phyloP scores from a whole-genome alignment of 1,140 invertebrate genomes.

The Dolichoris vasculosae region DNA sequence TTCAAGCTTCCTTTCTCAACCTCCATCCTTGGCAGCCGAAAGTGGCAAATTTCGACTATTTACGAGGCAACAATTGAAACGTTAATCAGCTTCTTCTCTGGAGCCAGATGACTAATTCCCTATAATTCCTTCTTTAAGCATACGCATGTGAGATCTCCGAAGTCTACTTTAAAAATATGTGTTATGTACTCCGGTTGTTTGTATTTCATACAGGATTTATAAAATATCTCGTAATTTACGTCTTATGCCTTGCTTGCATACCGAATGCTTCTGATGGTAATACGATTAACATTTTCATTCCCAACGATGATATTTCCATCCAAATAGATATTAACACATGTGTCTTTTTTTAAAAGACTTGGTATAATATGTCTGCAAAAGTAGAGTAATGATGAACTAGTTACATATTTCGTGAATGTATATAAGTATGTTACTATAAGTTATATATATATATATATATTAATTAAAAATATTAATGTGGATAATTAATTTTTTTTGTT shows the following conservation, averaged over 20 bases:
- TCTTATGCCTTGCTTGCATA: background rate
- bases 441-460: no score
- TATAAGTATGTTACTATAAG: no score
- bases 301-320: background rate
- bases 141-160: background rate
- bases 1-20: background rate
- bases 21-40: background rate
- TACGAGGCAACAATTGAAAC: conserved; percentile 45
- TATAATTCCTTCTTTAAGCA: conserved; percentile 46
- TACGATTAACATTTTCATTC: conserved; percentile 7
- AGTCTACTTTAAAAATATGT: background rate
- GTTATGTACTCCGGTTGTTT: background rate
- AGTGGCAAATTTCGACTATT: conserved; percentile 46
- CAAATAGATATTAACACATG: no score
- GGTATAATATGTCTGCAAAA: no score
- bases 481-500: no score
- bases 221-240: conserved; percentile 22
- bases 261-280: background rate
- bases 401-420: no score
- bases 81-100: conserved; percentile 39
- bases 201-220: conserved; percentile 2
- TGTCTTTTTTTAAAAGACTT: no score
- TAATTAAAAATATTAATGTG: no score
- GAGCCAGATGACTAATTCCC: conserved; percentile 32
- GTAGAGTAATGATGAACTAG: no score